Conservation (phyloP, 2,888 invertebrate species). For the Chrysolina haemoptera region DNA sequence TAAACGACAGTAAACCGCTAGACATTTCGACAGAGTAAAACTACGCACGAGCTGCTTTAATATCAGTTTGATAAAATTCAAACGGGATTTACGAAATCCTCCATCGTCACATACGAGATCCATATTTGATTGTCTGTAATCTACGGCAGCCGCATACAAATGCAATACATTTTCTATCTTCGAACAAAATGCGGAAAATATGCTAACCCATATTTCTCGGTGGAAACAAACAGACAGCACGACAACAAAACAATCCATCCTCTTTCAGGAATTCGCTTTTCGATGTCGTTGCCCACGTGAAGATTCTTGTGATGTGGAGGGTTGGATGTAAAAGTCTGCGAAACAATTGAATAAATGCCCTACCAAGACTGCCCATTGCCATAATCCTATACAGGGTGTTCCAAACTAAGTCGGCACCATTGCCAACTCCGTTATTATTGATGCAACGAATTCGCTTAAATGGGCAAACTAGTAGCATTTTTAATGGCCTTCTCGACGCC, state of each 20-base stretch:
- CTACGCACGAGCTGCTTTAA: constrained; percentile 13
- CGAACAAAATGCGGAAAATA: neutral
- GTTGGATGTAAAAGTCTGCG: no score
- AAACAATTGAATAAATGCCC: no score
- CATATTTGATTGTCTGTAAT: constrained; percentile 31
- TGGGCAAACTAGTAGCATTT: no score
- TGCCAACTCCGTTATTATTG: no score
- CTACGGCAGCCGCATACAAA: constrained; percentile 24
- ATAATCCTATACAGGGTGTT: no score
- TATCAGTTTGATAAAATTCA: constrained; percentile 29
- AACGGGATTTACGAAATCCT: constrained; percentile 18
- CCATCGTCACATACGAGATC: constrained; percentile 23
- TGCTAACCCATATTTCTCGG: constrained; percentile 1
- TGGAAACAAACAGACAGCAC: constrained; percentile 4
- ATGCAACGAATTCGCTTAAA: no score
- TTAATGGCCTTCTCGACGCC: no score
- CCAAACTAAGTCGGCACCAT: no score
- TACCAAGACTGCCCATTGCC: no score
- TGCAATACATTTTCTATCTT: constrained; percentile 13
- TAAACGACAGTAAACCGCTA: neutral
- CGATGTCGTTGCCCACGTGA: neutral
- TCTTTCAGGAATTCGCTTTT: neutral
- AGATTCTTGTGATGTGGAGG: neutral
- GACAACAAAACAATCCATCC: neutral
- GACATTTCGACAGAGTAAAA: neutral